Evolutionary conservation across 2,113 vertebrate species (phyloP).

Genomic region (Macrotus californicus): DNA sequence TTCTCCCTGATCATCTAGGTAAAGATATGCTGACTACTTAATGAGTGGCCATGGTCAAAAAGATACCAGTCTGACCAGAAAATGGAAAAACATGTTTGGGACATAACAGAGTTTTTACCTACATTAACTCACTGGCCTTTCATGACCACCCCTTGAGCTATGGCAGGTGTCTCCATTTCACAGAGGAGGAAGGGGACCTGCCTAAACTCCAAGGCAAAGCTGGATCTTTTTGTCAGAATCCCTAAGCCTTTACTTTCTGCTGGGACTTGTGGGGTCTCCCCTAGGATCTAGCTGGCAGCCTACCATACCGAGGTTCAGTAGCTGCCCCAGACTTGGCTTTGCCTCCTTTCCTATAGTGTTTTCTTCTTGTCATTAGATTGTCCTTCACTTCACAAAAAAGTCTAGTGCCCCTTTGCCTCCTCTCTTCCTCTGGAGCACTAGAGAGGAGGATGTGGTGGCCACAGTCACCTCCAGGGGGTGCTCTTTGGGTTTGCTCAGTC

Average conservation of each 20-base stretch:
- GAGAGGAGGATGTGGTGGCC: not conserved
- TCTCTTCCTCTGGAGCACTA: not conserved
- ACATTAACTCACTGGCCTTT: not conserved
- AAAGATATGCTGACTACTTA: not conserved
- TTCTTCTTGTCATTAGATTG: not conserved
- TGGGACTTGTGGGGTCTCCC: not conserved
- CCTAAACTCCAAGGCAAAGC: not conserved
- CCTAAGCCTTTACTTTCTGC: not conserved
- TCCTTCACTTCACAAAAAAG: not conserved
- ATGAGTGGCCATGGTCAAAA: not conserved
- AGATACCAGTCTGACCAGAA: not conserved
- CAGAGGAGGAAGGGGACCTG: not conserved
- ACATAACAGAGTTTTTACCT: not conserved
- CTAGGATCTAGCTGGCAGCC: not conserved
- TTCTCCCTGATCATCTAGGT: not conserved
- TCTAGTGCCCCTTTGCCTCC: not conserved
- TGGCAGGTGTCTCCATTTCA: not conserved
- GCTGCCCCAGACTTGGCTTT: not conserved
- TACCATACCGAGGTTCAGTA: not conserved
- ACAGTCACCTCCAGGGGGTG: constrained; percentile 51
- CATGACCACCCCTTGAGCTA: not conserved
- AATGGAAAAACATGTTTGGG: not conserved
- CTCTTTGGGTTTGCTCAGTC: constrained; percentile 28
- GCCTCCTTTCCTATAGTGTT: not conserved
- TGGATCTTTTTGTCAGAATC: not conserved